Percentiles rank a stretch among this genome's conserved stretches.
These are phyloP conservation scores for Meandrina meandrites DNA, from an alignment of 92 coral and sea anemone genomes.

Conservation along the genomic window DNA sequence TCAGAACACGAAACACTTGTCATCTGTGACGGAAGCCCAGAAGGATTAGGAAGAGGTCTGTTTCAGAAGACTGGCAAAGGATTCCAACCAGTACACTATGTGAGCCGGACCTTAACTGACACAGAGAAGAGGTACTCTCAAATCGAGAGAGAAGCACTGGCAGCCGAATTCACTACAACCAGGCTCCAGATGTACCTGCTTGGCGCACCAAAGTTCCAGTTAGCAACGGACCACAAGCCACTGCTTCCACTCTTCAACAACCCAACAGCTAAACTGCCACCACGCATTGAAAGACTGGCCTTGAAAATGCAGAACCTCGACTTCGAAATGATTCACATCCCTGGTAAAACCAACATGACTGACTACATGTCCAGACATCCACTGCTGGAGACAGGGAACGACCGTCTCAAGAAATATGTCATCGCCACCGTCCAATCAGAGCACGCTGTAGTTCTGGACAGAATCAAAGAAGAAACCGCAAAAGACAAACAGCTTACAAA, in stretches of 20 bases:
- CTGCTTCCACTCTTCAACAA: no score
- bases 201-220: slow-evolving; percentile 23
- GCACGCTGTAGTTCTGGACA: slow-evolving; percentile 52
- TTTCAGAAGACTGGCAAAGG: slow-evolving; percentile 53
- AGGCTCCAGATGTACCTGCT: slow-evolving; percentile 65
- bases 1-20: slow-evolving; percentile 49
- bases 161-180: slow-evolving; percentile 66
- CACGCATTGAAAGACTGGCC: not conserved
- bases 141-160: slow-evolving; percentile 63
- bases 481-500: slow-evolving; percentile 17
- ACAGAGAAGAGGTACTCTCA: slow-evolving; percentile 53
- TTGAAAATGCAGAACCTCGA: slow-evolving; percentile 61
- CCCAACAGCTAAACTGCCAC: not conserved
- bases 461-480: slow-evolving; percentile 29
- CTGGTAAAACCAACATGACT: slow-evolving; percentile 50
- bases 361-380: slow-evolving; percentile 54
- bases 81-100: slow-evolving; percentile 70
- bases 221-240: not conserved
- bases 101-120: slow-evolving; percentile 62
- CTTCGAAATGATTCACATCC: slow-evolving; percentile 58
- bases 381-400: slow-evolving; percentile 30
- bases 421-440: slow-evolving; percentile 34
- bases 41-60: slow-evolving; percentile 44
- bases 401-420: slow-evolving; percentile 28
- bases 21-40: slow-evolving; percentile 75